Evolutionary conservation across 2,888 invertebrate species (phyloP).

Genomic region (Melieria picta): DNA sequence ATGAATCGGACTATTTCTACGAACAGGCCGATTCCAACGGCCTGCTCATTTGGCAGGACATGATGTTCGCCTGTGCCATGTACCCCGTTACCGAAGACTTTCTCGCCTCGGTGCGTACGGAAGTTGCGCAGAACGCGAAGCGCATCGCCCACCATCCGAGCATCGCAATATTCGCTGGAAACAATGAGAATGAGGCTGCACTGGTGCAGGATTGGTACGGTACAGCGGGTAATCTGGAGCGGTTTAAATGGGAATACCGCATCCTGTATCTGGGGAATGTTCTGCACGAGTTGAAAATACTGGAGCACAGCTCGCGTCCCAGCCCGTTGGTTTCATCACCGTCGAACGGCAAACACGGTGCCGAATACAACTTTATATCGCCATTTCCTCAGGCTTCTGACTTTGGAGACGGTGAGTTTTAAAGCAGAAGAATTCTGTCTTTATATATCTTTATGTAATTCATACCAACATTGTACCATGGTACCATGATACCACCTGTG

Average conservation of each 20-base stretch:
- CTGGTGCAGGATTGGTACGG: conserved; percentile 82
- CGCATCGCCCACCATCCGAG: conserved; percentile 88
- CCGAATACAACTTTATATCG: conserved; percentile 81
- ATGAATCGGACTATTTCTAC: conserved; percentile 92
- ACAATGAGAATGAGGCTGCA: conserved; percentile 97
- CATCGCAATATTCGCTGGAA: conserved; percentile 91
- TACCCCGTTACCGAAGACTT: conserved; percentile 84
- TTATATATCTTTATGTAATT: background rate
- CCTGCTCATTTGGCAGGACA: conserved; percentile 96
- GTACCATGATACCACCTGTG: no score
- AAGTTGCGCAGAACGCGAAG: conserved; percentile 83
- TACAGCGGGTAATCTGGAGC: conserved; percentile 67
- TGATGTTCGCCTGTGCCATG: conserved; percentile 96
- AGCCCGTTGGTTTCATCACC: conserved; percentile 85
- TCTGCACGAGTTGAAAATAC: conserved; percentile 69
- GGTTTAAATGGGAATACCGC: conserved; percentile 81
- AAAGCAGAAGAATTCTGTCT: background rate
- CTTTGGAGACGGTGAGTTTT: conserved; percentile 83
- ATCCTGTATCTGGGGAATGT: conserved; percentile 85
- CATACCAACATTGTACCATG: no score
- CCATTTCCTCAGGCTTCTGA: conserved; percentile 78
- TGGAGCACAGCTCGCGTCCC: conserved; percentile 56
- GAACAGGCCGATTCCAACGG: conserved; percentile 86
- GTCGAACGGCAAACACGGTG: conserved; percentile 78
- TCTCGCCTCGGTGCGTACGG: conserved; percentile 76